Conservation (phyloP, 2,113 vertebrate genomes). For the Cavia porcellus region DNA sequence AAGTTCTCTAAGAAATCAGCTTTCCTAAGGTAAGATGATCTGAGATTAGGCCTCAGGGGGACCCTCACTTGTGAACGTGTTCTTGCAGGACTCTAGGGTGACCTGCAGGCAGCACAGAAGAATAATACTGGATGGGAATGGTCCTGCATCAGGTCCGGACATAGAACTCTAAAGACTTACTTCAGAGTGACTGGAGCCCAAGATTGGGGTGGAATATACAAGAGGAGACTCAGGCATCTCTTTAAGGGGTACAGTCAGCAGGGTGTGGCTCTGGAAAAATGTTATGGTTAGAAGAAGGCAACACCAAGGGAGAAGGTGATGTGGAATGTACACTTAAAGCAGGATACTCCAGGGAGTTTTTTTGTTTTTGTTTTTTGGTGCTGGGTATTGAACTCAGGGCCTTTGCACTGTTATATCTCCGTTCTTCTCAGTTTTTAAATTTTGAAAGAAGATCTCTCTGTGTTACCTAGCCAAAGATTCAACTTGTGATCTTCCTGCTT, state of each 20-base stretch:
- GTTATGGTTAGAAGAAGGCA: not conserved
- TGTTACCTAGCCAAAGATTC: not conserved
- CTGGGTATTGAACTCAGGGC: not conserved
- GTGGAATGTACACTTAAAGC: not conserved
- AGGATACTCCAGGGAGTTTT: not conserved
- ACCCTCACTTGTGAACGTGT: not conserved
- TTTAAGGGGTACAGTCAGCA: not conserved
- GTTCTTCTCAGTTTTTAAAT: not conserved
- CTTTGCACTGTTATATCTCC: not conserved
- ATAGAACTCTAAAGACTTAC: not conserved
- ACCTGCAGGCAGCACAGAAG: accelerated
- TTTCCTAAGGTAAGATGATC: not conserved
- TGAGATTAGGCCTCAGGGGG: not conserved
- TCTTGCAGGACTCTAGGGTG: not conserved
- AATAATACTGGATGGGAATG: not conserved
- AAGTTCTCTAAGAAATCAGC: not conserved
- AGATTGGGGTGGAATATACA: not conserved
- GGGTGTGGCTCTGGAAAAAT: not conserved
- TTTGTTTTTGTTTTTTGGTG: not conserved
- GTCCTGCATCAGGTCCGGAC: not conserved
- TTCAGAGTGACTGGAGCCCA: not conserved
- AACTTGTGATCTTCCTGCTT: not conserved
- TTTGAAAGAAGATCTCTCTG: not conserved
- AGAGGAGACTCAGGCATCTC: not conserved
- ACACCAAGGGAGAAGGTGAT: not conserved